Percentiles rank a stretch among this genome's conserved stretches.
Conservation (phyloP, 2,888 invertebrate genomes). For the Celastrina argiolus region DNA sequence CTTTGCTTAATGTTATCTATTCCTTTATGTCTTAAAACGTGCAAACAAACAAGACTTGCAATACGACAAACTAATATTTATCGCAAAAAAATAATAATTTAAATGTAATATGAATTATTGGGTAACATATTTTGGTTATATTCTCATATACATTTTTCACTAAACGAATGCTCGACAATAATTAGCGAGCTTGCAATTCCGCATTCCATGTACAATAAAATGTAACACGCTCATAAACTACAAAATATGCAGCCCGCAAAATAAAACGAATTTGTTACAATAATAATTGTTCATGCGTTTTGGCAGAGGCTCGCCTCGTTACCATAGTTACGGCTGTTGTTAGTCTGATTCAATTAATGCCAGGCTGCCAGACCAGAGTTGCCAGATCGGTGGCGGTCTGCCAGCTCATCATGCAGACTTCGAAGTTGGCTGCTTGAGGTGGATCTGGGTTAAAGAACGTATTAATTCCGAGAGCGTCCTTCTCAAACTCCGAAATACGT, state of each 20-base stretch:
- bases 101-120: too few relatives aligned
- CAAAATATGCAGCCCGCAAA: neutral
- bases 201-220: neutral
- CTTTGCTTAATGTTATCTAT: too few relatives aligned
- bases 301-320: conserved; percentile 30
- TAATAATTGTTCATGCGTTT: conserved; percentile 21
- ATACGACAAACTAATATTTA: too few relatives aligned
- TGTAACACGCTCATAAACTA: neutral
- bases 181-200: too few relatives aligned
- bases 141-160: too few relatives aligned
- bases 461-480: neutral
- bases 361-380: conserved; percentile 18
- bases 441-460: neutral
- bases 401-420: conserved; percentile 29
- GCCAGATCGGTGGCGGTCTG: conserved; percentile 27
- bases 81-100: too few relatives aligned
- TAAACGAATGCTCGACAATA: too few relatives aligned
- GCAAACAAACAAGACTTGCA: too few relatives aligned
- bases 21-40: too few relatives aligned
- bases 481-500: neutral
- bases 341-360: conserved; percentile 31
- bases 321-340: conserved; percentile 29
- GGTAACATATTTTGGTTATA: too few relatives aligned
- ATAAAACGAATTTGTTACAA: neutral
- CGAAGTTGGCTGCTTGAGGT: conserved; percentile 8